These are phyloP conservation scores for Gerris lacustris DNA, from an alignment of 2,888 invertebrate species.

Conservation along the genomic window DNA sequence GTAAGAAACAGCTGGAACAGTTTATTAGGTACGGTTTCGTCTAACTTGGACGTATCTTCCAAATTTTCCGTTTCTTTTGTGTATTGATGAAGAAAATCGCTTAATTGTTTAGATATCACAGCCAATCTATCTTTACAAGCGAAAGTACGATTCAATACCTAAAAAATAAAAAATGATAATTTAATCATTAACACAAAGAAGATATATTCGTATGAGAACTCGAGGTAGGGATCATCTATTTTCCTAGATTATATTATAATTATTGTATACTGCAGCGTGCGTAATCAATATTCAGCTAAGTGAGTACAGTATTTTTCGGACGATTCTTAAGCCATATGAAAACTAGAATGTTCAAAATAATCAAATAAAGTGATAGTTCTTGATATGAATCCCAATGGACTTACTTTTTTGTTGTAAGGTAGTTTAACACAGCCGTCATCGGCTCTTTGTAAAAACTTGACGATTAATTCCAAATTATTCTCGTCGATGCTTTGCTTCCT, in stretches of 20 bases:
- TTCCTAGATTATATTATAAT: no score
- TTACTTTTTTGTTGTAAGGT: constrained; percentile 51
- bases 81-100: constrained; percentile 72
- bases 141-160: constrained; percentile 59
- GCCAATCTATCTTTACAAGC: constrained; percentile 70
- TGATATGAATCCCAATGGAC: constrained; percentile 15
- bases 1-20: constrained; percentile 49
- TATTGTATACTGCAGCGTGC: no score
- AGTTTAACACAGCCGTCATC: constrained; percentile 52
- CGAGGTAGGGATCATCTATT: no score
- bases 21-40: constrained; percentile 41
- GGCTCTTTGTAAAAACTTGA: constrained; percentile 63
- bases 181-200: background rate
- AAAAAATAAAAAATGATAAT: constrained; percentile 28
- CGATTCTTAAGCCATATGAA: no score
- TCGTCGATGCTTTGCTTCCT: constrained; percentile 37
- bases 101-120: constrained; percentile 68
- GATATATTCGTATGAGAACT: background rate
- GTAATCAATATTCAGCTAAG: no score
- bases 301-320: no score
- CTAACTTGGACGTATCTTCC: constrained; percentile 34
- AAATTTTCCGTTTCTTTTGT: constrained; percentile 70
- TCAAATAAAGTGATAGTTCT: no score
- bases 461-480: constrained; percentile 52
- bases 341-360: no score